These are phyloP conservation scores for Polydesmus complanatus DNA, from an alignment of 2,888 invertebrate genomes.

Conservation along the genomic window DNA sequence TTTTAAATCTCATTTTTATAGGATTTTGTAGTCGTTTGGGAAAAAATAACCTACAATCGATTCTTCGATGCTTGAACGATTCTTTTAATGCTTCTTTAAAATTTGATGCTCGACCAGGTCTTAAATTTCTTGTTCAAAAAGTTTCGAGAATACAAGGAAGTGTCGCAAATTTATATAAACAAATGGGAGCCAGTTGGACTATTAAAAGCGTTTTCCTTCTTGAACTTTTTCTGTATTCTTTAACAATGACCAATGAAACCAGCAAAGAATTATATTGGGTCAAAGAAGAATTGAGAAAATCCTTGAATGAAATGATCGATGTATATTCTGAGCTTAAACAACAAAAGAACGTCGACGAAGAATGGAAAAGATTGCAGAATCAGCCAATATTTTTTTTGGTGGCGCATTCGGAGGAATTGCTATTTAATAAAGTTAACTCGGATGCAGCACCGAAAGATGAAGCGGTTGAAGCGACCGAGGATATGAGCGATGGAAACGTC, in stretches of 20 bases:
- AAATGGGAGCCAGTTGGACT: constrained; percentile 82
- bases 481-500: too few relatives aligned
- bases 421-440: not conserved
- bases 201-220: constrained; percentile 63
- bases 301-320: constrained; percentile 38
- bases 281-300: constrained; percentile 27
- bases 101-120: constrained; percentile 77
- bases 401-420: constrained; percentile 37
- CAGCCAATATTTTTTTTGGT: constrained; percentile 45
- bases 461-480: not conserved
- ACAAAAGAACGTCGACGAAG: constrained; percentile 34
- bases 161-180: constrained; percentile 80
- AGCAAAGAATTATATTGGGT: constrained; percentile 4
- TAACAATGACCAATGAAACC: constrained; percentile 30
- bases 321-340: constrained; percentile 39
- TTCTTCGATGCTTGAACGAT: constrained; percentile 62
- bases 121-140: constrained; percentile 88
- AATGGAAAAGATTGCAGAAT: constrained; percentile 29
- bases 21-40: constrained; percentile 28
- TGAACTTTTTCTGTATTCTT: constrained; percentile 64
- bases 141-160: constrained; percentile 58
- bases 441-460: constrained; percentile 14
- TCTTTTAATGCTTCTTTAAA: constrained; percentile 69
- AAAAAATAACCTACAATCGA: constrained; percentile 46
- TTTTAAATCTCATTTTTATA: constrained; percentile 10